Conservation (phyloP, 2,797 vertebrate genomes). For the Octomys mimax region DNA sequence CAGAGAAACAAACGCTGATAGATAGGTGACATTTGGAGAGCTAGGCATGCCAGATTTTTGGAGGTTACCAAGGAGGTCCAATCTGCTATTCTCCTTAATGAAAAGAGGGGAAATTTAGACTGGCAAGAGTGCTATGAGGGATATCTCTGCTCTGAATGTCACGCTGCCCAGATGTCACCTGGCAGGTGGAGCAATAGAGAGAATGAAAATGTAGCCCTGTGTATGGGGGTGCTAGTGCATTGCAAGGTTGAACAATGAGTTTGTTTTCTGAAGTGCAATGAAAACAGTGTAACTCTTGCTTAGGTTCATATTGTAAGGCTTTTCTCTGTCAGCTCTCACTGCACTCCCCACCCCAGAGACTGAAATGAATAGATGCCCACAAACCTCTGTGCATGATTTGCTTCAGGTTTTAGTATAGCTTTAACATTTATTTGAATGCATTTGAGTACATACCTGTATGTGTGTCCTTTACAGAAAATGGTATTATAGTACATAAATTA, state of each 20-base stretch:
- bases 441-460: neutral
- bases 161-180: constrained; percentile 77
- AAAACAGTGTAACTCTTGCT: neutral
- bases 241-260: constrained; percentile 63
- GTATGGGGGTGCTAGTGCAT: constrained; percentile 48
- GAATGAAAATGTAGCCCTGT: constrained; percentile 57
- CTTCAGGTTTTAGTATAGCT: neutral
- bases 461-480: neutral
- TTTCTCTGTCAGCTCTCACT: neutral
- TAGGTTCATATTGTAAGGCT: neutral
- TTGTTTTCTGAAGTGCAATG: neutral
- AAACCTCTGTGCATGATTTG: neutral
- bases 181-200: constrained; percentile 74
- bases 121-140: constrained; percentile 1
- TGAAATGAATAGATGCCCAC: neutral
- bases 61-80: constrained; percentile 80
- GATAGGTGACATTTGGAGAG: constrained; percentile 78
- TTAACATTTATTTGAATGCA: neutral
- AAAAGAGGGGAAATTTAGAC: constrained; percentile 66
- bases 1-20: constrained; percentile 39
- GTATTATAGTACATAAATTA: neutral
- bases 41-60: constrained; percentile 63
- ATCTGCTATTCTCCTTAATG: constrained; percentile 77
- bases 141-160: constrained; percentile 53
- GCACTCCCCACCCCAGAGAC: neutral